Base-by-base conservation (phyloP, 2,888 invertebrate genomes). In the Acanthosepion esculentum region DNA sequence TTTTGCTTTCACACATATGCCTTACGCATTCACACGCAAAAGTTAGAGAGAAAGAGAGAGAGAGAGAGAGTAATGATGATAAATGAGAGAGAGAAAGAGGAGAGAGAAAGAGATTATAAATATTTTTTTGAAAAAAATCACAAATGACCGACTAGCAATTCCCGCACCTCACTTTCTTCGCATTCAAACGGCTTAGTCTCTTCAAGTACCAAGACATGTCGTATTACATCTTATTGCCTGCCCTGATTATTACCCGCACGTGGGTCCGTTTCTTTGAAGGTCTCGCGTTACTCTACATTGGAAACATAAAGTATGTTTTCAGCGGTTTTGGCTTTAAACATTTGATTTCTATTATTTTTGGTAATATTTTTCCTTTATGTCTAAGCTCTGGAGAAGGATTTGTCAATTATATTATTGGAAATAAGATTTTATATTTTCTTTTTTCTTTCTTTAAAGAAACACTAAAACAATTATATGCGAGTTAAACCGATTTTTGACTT, bases 171-270 rank as follows among this genome's bases (percentile, higher is more conserved):
- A 78, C n/a, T 78, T 33, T 0, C 0, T 78, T n/a, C n/a, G 15
- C 2, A 78, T 78, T n/a, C 78, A 78, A 78, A 78, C 33, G 78
- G 78, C 78, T 78, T n/a, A 15, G 15, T 33, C 78, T 78, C 33
- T 78, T 78, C n/a, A 15, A 15, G n/a, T 78, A 78, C n/a, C 78
- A 10, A 78, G n/a, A 3, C n/a, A 2, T 78, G n/a, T 18, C 78
- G n/a, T n/a, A 78, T 78, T 78, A 78, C 33, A 78, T n/a, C n/a
- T 12, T 15, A 33, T n/a, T 12, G n/a, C n/a, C n/a, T 78, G 78
- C 12, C 78, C 78, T 78, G n/a, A 78, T 78, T 78, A 78, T 78
- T 78, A n/a, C 78, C 78, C n/a, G 78, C 78, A 78, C 78, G 78
- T n/a, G 78, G 78, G 78, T 15, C 78, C n/a, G 12, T 78, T n/a